Evolutionary conservation across 2,888 invertebrate species (phyloP), one percentile per base, ranked within the genome.

Genomic region (Papilio protenor): DNA sequence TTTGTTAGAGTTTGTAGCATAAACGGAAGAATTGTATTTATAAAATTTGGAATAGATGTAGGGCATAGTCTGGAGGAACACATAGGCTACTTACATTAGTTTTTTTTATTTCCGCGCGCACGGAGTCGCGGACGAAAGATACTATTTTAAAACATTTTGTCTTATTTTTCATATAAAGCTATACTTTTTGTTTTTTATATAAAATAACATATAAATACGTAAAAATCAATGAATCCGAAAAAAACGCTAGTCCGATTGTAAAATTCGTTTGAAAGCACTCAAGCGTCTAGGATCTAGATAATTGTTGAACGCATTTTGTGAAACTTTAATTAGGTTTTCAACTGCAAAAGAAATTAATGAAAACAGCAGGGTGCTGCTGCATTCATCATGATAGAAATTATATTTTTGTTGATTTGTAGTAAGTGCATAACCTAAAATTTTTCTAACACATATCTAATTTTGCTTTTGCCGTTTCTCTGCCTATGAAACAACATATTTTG

Each of bases 261-360:
- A 16, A 61, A 23, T 61, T 33, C 10, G 10, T 40, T 12, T 66
- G 12, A 66, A 66, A n/a, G 10, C 66, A 45, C 10, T 45, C n/a
- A 45, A 66, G 66, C 66, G 66, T 66, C n/a, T 45, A 66, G 66
- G 40, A 11, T 40, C 3, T 45, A 66, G 45, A 66, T 66, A n/a
- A 10, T 18, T n/a, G 33, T 40, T 64, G 40, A 66, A 45, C 10
- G n/a, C 45, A 40, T 66, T 66, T 66, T 45, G 66, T 45, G 66
- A 66, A 66, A 40, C 40, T 45, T 33, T n/a, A 64, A 64, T 33
- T 64, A 64, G 64, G 33, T 23, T 64, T 64, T 33, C 33, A 16
- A 12, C 45, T 45, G 12, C 12, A n/a, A n/a, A 66, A n/a, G 16
- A 45, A 66, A 2, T 45, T 66, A 66, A 45, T 66, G 66, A 66